Base-by-base conservation (phyloP, 1,140 invertebrate genomes). In the Globodera rostochiensis region DNA sequence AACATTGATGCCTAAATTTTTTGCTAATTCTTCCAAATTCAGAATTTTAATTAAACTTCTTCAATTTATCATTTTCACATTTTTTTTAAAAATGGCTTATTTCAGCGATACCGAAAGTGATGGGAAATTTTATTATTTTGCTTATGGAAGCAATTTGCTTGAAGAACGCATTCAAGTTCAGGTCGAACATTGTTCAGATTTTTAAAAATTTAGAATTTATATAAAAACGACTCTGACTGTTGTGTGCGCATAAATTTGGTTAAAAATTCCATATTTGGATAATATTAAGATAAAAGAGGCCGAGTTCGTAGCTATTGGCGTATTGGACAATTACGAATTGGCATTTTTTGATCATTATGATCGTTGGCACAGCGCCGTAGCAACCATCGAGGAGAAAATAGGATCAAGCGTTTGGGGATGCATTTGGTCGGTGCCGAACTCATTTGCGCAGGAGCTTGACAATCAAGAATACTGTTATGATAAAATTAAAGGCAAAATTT, bases 111-210 rank as follows among this genome's bases (percentile, higher is more conserved):
- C 57, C 19, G 11, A 60, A 60, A 60, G 19, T 6, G 49, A 6
- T n/a, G 49, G 77, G 45, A 81, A 71, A 74, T 86, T 86, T 81
- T 84, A 70, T 69, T 86, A 86, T 69, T 86, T 86, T 82, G 84
- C 86, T 21, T 86, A 77, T 73, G 85, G 85, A 8, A 84, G 80
- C 64, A 86, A 86, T 70, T 77, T 86, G 50, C 76, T 86, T 9
- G 69, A 80, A 47, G 85, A 86, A 64, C 82, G 85, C 64, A 88
- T 86, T 67, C 83, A 87, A 47, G 87, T 86, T 19, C 85, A 87
- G 80, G 85, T 60, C 50, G 50, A 50, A 50, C 6, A 50, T 50
- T 6, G 50, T 50, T 50, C 36, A 36, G 45, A 25, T 46, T 80
- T 77, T 4, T 25, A 7, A 6, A 21, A 64, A 77, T 50, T 36